Conservation (phyloP, 2,888 invertebrate genomes). For the Drosophila infuscata region DNA sequence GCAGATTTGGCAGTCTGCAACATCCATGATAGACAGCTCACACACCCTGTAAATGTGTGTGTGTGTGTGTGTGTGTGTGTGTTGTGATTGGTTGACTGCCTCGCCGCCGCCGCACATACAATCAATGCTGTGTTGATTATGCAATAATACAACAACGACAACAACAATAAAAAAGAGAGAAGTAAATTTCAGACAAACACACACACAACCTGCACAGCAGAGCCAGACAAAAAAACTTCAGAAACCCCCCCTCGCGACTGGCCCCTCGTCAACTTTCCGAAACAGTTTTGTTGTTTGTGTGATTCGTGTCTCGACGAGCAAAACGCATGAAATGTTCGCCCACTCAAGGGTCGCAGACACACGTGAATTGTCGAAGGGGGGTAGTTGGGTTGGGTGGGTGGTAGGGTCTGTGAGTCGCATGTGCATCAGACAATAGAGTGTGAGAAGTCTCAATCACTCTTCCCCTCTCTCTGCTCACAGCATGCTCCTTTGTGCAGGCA, state of each 20-base stretch:
- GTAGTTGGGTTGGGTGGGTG: not conserved
- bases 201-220: slow-evolving; percentile 13
- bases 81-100: slow-evolving; percentile 50
- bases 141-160: slow-evolving; percentile 47
- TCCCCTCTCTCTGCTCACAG: slow-evolving; percentile 20
- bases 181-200: slow-evolving; percentile 32
- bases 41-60: slow-evolving; percentile 1
- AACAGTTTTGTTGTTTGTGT: slow-evolving; percentile 36
- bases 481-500: slow-evolving; percentile 79
- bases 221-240: slow-evolving; percentile 52
- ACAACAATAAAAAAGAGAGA: not conserved
- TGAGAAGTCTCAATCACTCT: slow-evolving; percentile 47
- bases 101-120: slow-evolving; percentile 24
- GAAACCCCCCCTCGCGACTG: slow-evolving; percentile 11
- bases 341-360: slow-evolving; percentile 69
- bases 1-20: too few relatives aligned
- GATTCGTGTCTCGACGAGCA: slow-evolving; percentile 70
- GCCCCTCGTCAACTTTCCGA: slow-evolving; percentile 11
- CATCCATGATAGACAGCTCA: not conserved
- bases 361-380: slow-evolving; percentile 34
- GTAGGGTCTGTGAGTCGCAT: slow-evolving; percentile 49
- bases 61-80: slow-evolving; percentile 48
- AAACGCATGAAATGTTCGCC: slow-evolving; percentile 79
- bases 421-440: slow-evolving; percentile 63
- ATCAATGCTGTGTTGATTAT: slow-evolving; percentile 66